These are phyloP conservation scores for Ceratina calcarata DNA, from an alignment of 1,140 invertebrate species.

Conservation along the genomic window DNA sequence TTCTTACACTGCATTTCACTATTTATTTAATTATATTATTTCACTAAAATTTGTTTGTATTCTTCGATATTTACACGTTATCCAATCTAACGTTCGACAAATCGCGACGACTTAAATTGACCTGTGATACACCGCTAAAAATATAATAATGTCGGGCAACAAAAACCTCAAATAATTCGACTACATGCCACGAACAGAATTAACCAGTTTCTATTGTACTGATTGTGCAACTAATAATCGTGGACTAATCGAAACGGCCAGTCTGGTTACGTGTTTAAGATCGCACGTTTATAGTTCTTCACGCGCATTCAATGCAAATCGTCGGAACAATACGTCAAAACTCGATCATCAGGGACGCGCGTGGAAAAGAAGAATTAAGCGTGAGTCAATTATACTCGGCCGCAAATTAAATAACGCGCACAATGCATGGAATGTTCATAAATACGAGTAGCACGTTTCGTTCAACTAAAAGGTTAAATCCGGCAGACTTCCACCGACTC, in stretches of 20 bases:
- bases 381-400: slow-evolving; percentile 10
- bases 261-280: slow-evolving; percentile 15
- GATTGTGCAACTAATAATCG: slow-evolving; percentile 4
- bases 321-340: slow-evolving; percentile 30
- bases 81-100: too few relatives aligned
- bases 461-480: neutral
- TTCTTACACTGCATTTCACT: too few relatives aligned
- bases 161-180: too few relatives aligned
- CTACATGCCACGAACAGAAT: too few relatives aligned
- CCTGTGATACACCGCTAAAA: too few relatives aligned
- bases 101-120: too few relatives aligned
- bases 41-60: too few relatives aligned
- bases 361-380: neutral
- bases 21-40: too few relatives aligned
- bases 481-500: neutral
- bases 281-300: slow-evolving; percentile 14
- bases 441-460: slow-evolving; percentile 8
- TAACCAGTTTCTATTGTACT: neutral
- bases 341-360: slow-evolving; percentile 13
- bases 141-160: too few relatives aligned
- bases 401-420: slow-evolving; percentile 10
- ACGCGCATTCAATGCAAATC: slow-evolving; percentile 45
- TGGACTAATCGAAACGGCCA: slow-evolving; percentile 10
- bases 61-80: too few relatives aligned
- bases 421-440: slow-evolving; percentile 1